These are phyloP conservation scores for Corythucha ciliata DNA, from an alignment of 2,888 invertebrate genomes.

Conservation along the genomic window DNA sequence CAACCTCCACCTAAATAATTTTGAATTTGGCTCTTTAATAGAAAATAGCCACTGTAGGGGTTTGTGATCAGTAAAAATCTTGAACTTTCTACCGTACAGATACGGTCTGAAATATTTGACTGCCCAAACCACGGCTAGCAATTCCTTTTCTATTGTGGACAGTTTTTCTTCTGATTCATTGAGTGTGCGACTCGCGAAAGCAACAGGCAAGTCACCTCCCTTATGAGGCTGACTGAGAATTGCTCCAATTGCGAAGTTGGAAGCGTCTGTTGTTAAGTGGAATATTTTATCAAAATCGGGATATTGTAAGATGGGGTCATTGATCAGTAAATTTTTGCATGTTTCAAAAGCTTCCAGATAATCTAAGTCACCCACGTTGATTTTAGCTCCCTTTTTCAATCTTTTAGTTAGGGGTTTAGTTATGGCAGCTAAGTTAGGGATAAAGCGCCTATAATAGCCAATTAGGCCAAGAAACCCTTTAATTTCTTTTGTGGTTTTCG, in stretches of 20 bases:
- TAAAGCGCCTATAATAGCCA: constrained; percentile 22
- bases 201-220: constrained; percentile 38
- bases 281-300: constrained; percentile 31
- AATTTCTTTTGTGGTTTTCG: constrained; percentile 18
- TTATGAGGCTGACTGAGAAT: constrained; percentile 36
- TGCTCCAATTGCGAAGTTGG: constrained; percentile 37
- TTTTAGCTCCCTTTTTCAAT: constrained; percentile 17
- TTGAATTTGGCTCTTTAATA: constrained; percentile 36
- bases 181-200: constrained; percentile 37
- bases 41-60: constrained; percentile 19
- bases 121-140: constrained; percentile 38
- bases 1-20: constrained; percentile 38
- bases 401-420: constrained; percentile 21
- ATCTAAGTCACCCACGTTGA: constrained; percentile 26
- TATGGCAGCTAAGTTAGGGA: constrained; percentile 2
- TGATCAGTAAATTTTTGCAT: constrained; percentile 16
- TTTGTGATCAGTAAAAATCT: constrained; percentile 32
- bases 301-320: constrained; percentile 21
- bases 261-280: constrained; percentile 28
- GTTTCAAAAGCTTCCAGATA: constrained; percentile 16
- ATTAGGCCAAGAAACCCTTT: constrained; percentile 25
- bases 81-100: constrained; percentile 26
- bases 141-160: constrained; percentile 37
- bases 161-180: constrained; percentile 37
- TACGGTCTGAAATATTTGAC: constrained; percentile 38